Percentiles rank a stretch among this genome's conserved stretches.
Evolutionary conservation across 2,113 vertebrate genomes (phyloP).

Genomic region (Gasterosteus aculeatus): DNA sequence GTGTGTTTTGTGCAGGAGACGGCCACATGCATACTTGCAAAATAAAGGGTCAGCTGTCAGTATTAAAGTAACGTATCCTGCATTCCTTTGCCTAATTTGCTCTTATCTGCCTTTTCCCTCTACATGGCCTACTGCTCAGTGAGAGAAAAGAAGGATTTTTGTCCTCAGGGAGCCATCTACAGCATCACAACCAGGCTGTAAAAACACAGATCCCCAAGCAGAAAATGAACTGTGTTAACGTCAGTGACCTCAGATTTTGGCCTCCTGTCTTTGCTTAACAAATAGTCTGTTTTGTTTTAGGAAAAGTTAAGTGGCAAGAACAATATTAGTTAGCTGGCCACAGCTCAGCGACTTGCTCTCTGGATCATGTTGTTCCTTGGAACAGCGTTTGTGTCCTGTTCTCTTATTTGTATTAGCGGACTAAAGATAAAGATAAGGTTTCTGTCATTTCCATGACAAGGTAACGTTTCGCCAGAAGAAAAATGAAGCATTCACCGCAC

Average conservation of each 20-base stretch:
- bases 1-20: background rate
- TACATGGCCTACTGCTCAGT: slow-evolving; percentile 9
- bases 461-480: slow-evolving; percentile 30
- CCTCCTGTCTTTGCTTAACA: slow-evolving; percentile 48
- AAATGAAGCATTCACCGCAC: slow-evolving; percentile 11
- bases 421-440: slow-evolving; percentile 15
- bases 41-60: slow-evolving; percentile 15
- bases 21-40: background rate
- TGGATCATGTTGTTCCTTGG: slow-evolving; percentile 26
- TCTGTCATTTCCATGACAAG: background rate
- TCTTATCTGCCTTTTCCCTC: slow-evolving; percentile 37
- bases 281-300: slow-evolving; percentile 37
- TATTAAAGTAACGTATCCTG: background rate
- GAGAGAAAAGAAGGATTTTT: background rate
- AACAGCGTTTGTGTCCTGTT: slow-evolving; percentile 19
- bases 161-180: slow-evolving; percentile 25
- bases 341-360: slow-evolving; percentile 12
- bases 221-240: slow-evolving; percentile 40
- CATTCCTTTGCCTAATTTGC: background rate
- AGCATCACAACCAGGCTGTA: slow-evolving; percentile 44
- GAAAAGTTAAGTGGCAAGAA: slow-evolving; percentile 27
- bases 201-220: slow-evolving; percentile 34
- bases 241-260: slow-evolving; percentile 54
- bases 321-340: slow-evolving; percentile 20
- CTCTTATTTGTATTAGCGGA: slow-evolving; percentile 39